Evolutionary conservation across 2,113 vertebrate genomes (phyloP).

Genomic region (Uria aalge): DNA sequence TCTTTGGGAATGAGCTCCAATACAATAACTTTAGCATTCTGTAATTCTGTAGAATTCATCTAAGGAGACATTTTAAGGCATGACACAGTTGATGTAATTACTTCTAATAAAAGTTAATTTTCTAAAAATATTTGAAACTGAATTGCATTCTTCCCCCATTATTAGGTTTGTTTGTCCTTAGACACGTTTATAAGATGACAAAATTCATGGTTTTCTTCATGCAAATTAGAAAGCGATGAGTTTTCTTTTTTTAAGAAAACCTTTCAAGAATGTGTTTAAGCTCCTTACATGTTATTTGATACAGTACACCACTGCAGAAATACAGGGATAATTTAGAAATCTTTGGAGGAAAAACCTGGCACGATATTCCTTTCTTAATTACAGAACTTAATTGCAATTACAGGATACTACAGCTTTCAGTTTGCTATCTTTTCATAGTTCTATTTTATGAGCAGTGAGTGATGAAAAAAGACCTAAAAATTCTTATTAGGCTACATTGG

Average conservation of each 20-base stretch:
- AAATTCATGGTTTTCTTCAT: not conserved
- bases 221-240: slow-evolving; percentile 53
- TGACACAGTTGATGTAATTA: not conserved
- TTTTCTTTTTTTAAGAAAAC: not conserved
- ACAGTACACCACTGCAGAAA: slow-evolving; percentile 15
- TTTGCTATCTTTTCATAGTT: not conserved
- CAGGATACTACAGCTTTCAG: not conserved
- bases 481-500: not conserved
- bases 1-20: not conserved
- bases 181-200: not conserved
- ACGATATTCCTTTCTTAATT: not conserved
- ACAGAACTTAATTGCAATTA: not conserved
- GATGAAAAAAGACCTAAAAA: not conserved
- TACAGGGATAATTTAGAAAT: not conserved
- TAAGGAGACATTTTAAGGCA: not conserved
- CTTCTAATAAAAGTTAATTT: not conserved
- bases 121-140: not conserved
- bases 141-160: not conserved
- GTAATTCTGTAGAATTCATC: not conserved
- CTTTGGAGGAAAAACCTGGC: not conserved
- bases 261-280: slow-evolving; percentile 60
- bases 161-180: not conserved
- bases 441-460: not conserved
- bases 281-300: slow-evolving; percentile 59
- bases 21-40: not conserved